Evolutionary conservation across 2,113 vertebrate genomes (phyloP), one percentile per base, ranked within the genome.

Genomic region (Notiomystis cincta): DNA sequence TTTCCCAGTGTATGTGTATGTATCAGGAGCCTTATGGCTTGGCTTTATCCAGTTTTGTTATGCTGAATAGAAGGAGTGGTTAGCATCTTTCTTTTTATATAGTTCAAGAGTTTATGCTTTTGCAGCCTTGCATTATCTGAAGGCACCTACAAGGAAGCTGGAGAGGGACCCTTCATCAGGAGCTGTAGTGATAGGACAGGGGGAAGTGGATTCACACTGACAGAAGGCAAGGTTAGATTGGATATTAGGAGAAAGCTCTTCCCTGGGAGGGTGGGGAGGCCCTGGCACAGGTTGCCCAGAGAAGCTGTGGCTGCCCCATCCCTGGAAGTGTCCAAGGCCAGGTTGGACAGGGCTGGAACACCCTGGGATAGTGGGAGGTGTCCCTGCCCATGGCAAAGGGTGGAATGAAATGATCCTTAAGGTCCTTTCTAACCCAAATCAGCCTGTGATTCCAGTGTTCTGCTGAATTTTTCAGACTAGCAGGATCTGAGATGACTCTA

Each of bases 1-100:
- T 42, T 19, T 33, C 47, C 11, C 2, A 2, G 4, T 22, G 0
- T 5, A 1, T 42, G 2, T 0, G 0, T n/a, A 12, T 2, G 2
- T 12, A 9, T 11, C 40, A 56, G 24, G 25, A 44, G 31, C 16
- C 0, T 3, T 2, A 3, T 1, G 3, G 37, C 4, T 78, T 75
- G 44, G 22, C 40, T 85, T 71, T 60, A 4, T 58, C 15, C 47
- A 2, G 10, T 2, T 60, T 64, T 33, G 14, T 44, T 72, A 4
- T 8, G 24, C 11, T 35, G 11, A 40, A 6, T 27, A 17, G 21
- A 31, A 35, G 17, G n/a, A 64, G 20, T 13, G 14, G 3, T 33
- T 67, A 0, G 11, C 1, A 0, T 7, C 10, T 10, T 47, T 62
- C 18, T 13, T 62, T 77, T 27, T n/a, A 6, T 14, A 0, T 4